Evolutionary conservation across 2,888 invertebrate genomes (phyloP), one percentile per base, ranked within the genome.

Genomic region (Philereme transversata): DNA sequence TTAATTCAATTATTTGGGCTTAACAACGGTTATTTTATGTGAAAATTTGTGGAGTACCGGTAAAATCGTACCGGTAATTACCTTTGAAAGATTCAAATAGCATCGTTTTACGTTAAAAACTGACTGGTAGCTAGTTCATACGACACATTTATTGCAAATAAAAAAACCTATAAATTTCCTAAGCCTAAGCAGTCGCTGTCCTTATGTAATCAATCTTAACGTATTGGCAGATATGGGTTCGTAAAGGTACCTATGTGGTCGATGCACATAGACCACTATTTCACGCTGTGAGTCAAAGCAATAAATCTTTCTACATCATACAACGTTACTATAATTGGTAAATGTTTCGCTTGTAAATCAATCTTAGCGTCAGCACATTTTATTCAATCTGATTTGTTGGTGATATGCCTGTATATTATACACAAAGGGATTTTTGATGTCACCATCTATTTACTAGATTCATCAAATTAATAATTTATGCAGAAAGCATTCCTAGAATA

Each of bases 311-410:
- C 47, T 22, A 46, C 36, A 47, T 64, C 51, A 51, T 52, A 33
- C 49, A 50, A 47, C 51, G 55, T 10, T 50, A 35, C 50, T 51
- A 35, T 62, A 63, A 61, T 55, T 55, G 63, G 61, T 52, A 60
- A 59, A 52, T 48, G 60, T 51, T 61, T 61, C 57, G 60, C 59
- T 68, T 63, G 45, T 62, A 68, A 61, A 68, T 68, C 61, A 65
- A 68, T 67, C 65, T 56, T 51, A 38, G 40, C 6, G 38, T 52
- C 56, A 54, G 49, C 46, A 59, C 46, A 61, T 55, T 64, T 62
- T 59, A 22, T 3, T 22, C 51, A 46, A 49, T 59, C 33, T 41
- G 53, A 22, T 50, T 43, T 51, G 51, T 47, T 55, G 50, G 41
- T 22, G 40, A 40, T 50, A 49, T 53, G 48, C 48, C 44, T 38